These are phyloP conservation scores for Aphelinus certus DNA, from an alignment of 1,140 invertebrate species.

Conservation along the genomic window DNA sequence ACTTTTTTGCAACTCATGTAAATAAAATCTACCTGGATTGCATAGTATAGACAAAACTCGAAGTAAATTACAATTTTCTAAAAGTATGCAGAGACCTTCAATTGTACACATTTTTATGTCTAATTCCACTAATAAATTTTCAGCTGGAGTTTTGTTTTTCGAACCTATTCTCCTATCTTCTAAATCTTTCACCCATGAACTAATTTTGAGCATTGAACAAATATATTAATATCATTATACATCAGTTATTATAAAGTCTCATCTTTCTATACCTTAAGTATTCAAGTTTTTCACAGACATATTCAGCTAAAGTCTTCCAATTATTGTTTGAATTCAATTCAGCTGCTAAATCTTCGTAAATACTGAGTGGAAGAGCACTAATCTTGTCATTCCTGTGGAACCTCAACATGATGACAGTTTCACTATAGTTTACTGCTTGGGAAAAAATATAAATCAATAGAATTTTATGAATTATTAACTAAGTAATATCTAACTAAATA, in stretches of 20 bases:
- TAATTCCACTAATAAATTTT: slow-evolving; percentile 50
- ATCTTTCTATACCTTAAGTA: slow-evolving; percentile 43
- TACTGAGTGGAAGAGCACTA: slow-evolving; percentile 43
- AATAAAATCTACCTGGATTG: slow-evolving; percentile 45
- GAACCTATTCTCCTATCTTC: slow-evolving; percentile 26
- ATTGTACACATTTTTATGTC: slow-evolving; percentile 52
- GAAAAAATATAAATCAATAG: too few species aligned
- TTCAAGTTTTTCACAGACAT: slow-evolving; percentile 45
- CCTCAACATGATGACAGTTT: slow-evolving; percentile 44
- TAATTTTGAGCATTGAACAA: slow-evolving; percentile 1
- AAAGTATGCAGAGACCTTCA: slow-evolving; percentile 45
- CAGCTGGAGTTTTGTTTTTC: slow-evolving; percentile 42
- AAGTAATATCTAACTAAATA: too few species aligned
- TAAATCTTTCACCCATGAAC: slow-evolving; percentile 46
- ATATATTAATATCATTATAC: slow-evolving; percentile 16
- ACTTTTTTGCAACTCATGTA: neutral
- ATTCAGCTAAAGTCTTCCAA: slow-evolving; percentile 49
- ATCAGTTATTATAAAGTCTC: neutral
- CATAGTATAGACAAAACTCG: slow-evolving; percentile 48
- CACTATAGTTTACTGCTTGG: too few species aligned
- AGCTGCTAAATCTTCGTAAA: slow-evolving; percentile 47
- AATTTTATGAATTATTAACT: too few species aligned
- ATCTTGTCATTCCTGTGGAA: slow-evolving; percentile 46
- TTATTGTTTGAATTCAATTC: slow-evolving; percentile 47
- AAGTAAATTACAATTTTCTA: slow-evolving; percentile 49